These are phyloP conservation scores for Tuta absoluta DNA, from an alignment of 2,888 invertebrate species.

Conservation along the genomic window DNA sequence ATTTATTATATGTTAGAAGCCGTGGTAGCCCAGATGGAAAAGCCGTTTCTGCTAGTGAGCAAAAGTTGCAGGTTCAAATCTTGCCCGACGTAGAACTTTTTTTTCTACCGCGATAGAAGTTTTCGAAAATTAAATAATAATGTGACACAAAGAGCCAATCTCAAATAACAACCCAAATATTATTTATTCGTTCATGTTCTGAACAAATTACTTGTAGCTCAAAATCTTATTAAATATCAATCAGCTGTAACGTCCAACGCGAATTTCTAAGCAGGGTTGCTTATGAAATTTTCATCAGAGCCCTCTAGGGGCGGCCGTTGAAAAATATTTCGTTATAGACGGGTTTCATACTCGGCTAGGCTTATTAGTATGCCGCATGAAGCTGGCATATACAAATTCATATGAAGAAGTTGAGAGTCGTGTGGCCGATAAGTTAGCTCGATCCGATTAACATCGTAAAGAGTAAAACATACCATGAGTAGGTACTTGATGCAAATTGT, in stretches of 20 bases:
- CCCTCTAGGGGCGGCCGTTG: constrained; percentile 12
- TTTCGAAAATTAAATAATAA: too few species aligned
- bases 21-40: too few species aligned
- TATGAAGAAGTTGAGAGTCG: constrained; percentile 10
- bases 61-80: too few species aligned
- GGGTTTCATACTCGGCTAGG: constrained; percentile 1
- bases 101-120: too few species aligned
- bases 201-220: background rate
- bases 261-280: constrained; percentile 22
- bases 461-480: background rate
- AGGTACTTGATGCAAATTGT: constrained; percentile 5
- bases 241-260: constrained; percentile 8
- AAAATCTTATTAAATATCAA: constrained; percentile 21
- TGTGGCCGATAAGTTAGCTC: constrained; percentile 12
- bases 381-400: constrained; percentile 17
- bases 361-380: constrained; percentile 24
- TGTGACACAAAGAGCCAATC: too few species aligned
- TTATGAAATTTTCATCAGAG: constrained; percentile 21
- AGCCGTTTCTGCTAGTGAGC: too few species aligned
- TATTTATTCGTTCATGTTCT: background rate
- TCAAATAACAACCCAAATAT: background rate
- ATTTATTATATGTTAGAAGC: too few species aligned
- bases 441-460: constrained; percentile 16
- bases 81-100: too few species aligned
- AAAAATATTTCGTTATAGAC: constrained; percentile 23